Evolutionary conservation across 2,113 vertebrate species (phyloP), one percentile per base, ranked within the genome.

Genomic region (Ophthalmolycus amberensis): DNA sequence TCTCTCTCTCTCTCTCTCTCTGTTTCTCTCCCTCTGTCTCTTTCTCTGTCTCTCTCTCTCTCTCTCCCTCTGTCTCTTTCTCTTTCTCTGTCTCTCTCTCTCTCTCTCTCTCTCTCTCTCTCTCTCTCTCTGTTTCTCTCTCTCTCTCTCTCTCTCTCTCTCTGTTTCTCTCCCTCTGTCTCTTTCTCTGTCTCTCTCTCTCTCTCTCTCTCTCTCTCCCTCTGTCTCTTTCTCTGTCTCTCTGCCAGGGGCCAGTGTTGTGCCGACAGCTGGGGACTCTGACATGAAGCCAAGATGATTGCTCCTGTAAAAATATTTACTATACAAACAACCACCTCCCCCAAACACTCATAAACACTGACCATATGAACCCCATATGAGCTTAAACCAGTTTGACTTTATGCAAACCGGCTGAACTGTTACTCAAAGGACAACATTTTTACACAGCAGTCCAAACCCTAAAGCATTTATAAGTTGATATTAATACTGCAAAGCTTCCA

Each of bases 271-370:
- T 86, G 82, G 50, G 74, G 64, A 74, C 56, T 65, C 29, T 87
- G 82, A 91, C 69, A 73, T 81, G 60, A 90, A 90, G 74, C 85
- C 52, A 71, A 79, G 71, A 86, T 85, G 86, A 88, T 82, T 4
- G 59, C 50, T 77, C 18, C 75, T 90, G 86, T 85, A 74, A 81
- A 89, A 90, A 89, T 88, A 88, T 91, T 90, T 91, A 86, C 78
- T 76, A 59, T 69, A 44, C 60, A 60, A 29, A 60, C 14, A 27
- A 29, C 60, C 65, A 2, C 29, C 29, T 38, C 65, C 63, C 38
- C 64, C 72, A 46, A 66, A 6, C 42, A 50, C 8, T 42, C 32
- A 75, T 37, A 66, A 34, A 76, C 46, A 75, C 20, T 32, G 25
- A 58, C 11, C 54, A 58, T 58, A 58, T 58, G 54, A 58, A 1